Evolutionary conservation across 2,113 vertebrate species (phyloP).

Genomic region (Myocastor coypus): DNA sequence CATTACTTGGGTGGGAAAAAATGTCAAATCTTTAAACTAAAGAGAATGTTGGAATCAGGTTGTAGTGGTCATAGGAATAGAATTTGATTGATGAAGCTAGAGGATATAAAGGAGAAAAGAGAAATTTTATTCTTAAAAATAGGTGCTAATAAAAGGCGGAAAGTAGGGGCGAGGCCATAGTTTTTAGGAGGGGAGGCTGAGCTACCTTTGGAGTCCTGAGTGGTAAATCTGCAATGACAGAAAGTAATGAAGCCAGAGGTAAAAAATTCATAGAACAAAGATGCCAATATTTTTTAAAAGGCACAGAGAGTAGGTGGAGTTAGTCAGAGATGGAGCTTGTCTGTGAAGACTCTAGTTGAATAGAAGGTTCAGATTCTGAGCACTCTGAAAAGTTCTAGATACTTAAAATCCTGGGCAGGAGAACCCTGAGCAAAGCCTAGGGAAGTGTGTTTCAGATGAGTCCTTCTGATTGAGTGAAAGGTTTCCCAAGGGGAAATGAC

Average conservation of each 20-base stretch:
- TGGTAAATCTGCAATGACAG: background rate
- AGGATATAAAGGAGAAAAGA: background rate
- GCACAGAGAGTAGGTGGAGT: background rate
- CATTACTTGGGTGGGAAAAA: slow-evolving; percentile 54
- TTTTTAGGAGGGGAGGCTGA: slow-evolving; percentile 4
- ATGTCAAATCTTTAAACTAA: slow-evolving; percentile 14
- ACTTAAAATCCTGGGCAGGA: background rate
- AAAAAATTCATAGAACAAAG: background rate
- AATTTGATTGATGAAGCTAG: slow-evolving; percentile 35
- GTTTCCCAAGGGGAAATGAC: background rate
- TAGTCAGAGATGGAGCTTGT: background rate
- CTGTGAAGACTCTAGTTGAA: background rate
- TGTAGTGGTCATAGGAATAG: background rate
- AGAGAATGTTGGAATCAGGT: slow-evolving; percentile 44
- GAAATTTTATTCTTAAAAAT: slow-evolving; percentile 34
- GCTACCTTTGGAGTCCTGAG: slow-evolving; percentile 19
- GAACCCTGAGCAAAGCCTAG: background rate
- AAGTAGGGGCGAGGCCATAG: background rate
- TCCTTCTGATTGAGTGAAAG: background rate
- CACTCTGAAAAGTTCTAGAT: background rate
- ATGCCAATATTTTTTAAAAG: background rate
- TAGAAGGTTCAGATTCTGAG: background rate
- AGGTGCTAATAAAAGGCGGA: slow-evolving; percentile 8
- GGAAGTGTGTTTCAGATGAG: background rate
- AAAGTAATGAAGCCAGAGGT: background rate